These are phyloP conservation scores for Ispidina lecontei DNA, from an alignment of 2,797 vertebrate species.

Conservation along the genomic window DNA sequence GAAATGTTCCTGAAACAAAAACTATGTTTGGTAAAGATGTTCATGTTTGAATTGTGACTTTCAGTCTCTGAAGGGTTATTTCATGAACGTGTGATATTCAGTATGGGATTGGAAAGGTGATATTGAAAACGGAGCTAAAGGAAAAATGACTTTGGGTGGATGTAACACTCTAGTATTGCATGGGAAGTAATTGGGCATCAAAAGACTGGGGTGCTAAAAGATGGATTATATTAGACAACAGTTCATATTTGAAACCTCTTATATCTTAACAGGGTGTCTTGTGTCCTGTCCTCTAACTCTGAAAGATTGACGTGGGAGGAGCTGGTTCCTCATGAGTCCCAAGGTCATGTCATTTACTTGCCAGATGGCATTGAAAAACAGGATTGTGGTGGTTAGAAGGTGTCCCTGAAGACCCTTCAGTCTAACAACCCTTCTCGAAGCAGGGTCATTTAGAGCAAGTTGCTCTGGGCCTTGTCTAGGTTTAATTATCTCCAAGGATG, in stretches of 20 bases:
- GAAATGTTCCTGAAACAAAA: background rate
- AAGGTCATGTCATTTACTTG: background rate
- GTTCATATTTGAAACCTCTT: background rate
- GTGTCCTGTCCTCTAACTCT: background rate
- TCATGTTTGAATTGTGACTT: background rate
- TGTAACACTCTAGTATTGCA: accelerated
- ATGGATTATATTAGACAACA: background rate
- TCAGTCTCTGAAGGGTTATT: background rate
- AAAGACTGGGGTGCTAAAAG: background rate
- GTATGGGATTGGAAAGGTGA: background rate
- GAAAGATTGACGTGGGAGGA: background rate
- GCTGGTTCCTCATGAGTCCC: background rate
- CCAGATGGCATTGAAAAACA: background rate
- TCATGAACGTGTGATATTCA: background rate
- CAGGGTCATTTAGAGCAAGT: background rate
- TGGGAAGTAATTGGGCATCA: background rate
- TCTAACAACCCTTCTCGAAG: background rate
- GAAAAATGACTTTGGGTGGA: background rate
- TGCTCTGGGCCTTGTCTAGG: background rate
- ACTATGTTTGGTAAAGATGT: background rate
- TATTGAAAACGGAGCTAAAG: background rate
- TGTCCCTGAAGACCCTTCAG: background rate
- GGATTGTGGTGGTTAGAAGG: background rate
- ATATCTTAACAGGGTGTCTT: background rate
- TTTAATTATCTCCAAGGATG: background rate